Evolutionary conservation across 1,140 invertebrate genomes (phyloP), one percentile per base, ranked within the genome.

Genomic region (Ips nitidus): DNA sequence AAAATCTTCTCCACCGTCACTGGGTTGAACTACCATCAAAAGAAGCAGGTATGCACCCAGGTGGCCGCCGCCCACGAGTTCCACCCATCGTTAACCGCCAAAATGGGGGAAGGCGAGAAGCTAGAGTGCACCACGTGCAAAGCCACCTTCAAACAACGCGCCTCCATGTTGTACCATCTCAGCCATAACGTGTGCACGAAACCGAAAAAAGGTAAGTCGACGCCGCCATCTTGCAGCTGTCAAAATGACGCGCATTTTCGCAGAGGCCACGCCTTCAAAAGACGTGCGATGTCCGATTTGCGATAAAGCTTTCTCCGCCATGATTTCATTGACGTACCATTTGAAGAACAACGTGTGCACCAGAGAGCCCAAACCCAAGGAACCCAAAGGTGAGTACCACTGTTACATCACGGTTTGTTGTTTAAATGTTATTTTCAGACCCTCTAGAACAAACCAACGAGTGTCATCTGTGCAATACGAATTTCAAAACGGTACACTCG

Each of bases 131-230:
- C 61, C 41, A 70, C 53, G n/a, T 69, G 66, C 38, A 22, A 70
- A 36, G 52, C 61, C 38, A 52, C 41, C 4, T 70, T 70, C 42
- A 57, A 64, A 38, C 60, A 70, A 8, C 45, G 41, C 8, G 45
- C 52, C n/a, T 70, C 68, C 3, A 22, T 70, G 42, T 4, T 37
- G 36, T 64, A 70, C 40, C 68, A 70, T 40, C 42, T 70, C 2
- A 58, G 2, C 8, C 68, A 58, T n/a, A 70, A 65, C n/a, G 68
- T 64, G 3, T 70, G 68, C 39, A 56, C 56, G 22, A 69, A 69
- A 55, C 59, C 67, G 2, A 69, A 61, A 55, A 69, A 69, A 57
- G 67, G 67, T 22, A 22, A 22, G 22, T 22, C 22, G 22, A 43
- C n/a, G 22, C 7, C 4, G 4, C 4, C 8, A 4, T 41, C 39